Conservation (phyloP, 1,140 invertebrate species). For the Brachionus plicatilis region DNA sequence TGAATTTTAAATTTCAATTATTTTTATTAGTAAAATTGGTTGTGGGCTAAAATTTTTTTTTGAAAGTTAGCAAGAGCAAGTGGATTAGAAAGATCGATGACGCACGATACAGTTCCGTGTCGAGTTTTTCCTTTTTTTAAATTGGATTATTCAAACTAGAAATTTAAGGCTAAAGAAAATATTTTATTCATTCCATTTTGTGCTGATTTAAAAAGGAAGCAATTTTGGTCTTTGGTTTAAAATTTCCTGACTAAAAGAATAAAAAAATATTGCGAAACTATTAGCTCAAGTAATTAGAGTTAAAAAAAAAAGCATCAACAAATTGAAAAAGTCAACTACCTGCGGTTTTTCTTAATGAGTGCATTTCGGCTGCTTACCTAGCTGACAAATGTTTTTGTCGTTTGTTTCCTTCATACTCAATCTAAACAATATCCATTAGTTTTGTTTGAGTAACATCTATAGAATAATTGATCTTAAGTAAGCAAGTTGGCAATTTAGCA, state of each 20-base stretch:
- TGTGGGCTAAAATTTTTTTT: background rate
- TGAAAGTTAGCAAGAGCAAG: background rate
- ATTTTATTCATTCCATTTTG: background rate
- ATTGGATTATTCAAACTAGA: background rate
- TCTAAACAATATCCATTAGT: background rate
- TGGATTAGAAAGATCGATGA: background rate
- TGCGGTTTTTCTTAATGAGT: background rate
- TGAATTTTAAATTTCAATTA: too few relatives aligned
- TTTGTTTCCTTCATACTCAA: background rate
- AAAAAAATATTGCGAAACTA: background rate
- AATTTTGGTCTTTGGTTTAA: background rate
- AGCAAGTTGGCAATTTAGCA: background rate
- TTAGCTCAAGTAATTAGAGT: background rate
- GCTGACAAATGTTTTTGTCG: background rate
- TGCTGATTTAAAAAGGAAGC: background rate
- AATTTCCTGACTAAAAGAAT: background rate
- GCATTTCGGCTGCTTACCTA: background rate
- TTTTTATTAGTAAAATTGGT: too few relatives aligned
- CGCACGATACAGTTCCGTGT: background rate
- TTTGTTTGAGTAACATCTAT: background rate
- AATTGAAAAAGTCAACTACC: constrained; percentile 1
- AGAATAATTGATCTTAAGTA: background rate
- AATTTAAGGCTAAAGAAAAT: background rate
- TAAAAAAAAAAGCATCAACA: background rate
- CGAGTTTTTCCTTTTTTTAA: background rate